phyloP scores from a whole-genome alignment of 2,797 vertebrate species.

The Esox masquinongy region DNA sequence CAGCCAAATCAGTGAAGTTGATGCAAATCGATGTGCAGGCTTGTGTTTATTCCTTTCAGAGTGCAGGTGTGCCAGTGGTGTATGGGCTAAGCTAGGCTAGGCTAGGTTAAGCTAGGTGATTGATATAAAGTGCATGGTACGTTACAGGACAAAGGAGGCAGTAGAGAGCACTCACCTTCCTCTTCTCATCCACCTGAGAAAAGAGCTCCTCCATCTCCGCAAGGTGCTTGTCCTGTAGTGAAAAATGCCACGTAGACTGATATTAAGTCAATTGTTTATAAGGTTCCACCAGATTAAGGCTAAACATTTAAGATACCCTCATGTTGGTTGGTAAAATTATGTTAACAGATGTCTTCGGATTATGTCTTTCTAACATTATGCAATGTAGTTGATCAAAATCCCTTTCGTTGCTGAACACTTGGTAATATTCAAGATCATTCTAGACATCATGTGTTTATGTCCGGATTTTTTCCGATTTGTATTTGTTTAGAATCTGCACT shows the following conservation, averaged over 20 bases:
- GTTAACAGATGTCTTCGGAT: background rate
- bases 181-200: slow-evolving; percentile 96
- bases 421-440: background rate
- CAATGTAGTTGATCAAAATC: background rate
- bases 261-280: background rate
- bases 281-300: background rate
- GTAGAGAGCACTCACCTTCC: slow-evolving; percentile 84
- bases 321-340: background rate
- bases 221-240: slow-evolving; percentile 87
- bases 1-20: too few relatives aligned
- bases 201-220: slow-evolving; percentile 98
- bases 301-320: background rate
- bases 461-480: background rate
- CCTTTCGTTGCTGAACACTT: background rate
- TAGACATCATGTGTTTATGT: background rate
- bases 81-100: background rate
- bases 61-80: background rate
- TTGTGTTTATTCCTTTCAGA: background rate
- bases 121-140: background rate
- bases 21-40: too few relatives aligned
- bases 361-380: background rate
- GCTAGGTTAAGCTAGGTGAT: too few relatives aligned
- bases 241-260: background rate
- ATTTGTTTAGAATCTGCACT: background rate
- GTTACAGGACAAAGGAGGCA: too few relatives aligned